These are phyloP conservation scores for Axinella damicornis DNA, from an alignment of 37 sponge, comb jelly and placozoan genomes.

Conservation along the genomic window DNA sequence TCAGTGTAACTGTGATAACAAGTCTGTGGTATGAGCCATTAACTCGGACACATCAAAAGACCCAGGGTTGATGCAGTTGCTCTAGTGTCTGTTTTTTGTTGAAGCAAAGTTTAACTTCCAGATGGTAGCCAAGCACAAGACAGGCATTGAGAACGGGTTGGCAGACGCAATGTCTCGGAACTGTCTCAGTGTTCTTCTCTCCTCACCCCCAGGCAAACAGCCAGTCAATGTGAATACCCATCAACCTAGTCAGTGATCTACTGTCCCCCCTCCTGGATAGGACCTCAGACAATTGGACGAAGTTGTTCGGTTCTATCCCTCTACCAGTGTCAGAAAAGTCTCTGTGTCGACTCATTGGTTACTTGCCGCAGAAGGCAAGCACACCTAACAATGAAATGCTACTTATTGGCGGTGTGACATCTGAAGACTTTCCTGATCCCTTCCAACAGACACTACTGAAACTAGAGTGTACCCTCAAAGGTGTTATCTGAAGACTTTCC, in stretches of 20 bases:
- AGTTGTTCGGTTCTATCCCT: slow-evolving; percentile 22
- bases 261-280: slow-evolving; percentile 15
- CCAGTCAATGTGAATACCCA: neutral
- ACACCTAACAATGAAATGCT: no score
- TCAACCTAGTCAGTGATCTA: neutral
- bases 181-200: slow-evolving; percentile 13
- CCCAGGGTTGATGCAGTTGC: slow-evolving; percentile 18
- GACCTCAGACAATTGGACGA: slow-evolving; percentile 36
- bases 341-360: slow-evolving; percentile 27
- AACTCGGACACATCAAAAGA: slow-evolving; percentile 33
- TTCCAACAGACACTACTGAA: neutral
- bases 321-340: slow-evolving; percentile 33
- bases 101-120: slow-evolving; percentile 14
- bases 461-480: slow-evolving; percentile 26
- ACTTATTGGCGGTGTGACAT: slow-evolving; percentile 40
- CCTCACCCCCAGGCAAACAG: slow-evolving; percentile 6
- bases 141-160: slow-evolving; percentile 22
- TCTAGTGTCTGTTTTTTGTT: slow-evolving; percentile 45
- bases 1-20: slow-evolving; percentile 21
- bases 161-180: slow-evolving; percentile 71
- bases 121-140: slow-evolving; percentile 13
- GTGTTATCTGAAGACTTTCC: slow-evolving; percentile 4
- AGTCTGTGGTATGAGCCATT: slow-evolving; percentile 18
- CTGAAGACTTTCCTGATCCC: slow-evolving; percentile 20
- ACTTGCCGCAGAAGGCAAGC: neutral